These are phyloP conservation scores for Pica pica DNA, from an alignment of 2,113 vertebrate species.

Conservation along the genomic window DNA sequence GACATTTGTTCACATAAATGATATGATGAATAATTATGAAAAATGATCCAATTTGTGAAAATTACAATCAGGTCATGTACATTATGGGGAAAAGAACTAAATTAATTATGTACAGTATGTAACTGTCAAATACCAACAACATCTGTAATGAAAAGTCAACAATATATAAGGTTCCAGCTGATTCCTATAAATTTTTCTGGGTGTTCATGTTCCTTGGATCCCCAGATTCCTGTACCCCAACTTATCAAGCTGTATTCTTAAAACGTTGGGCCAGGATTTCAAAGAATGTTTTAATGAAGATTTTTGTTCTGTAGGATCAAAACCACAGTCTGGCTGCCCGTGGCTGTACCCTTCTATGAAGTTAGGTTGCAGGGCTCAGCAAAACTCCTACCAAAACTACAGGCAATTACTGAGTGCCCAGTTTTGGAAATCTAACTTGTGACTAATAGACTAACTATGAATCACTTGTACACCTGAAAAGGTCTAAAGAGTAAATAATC, in stretches of 20 bases:
- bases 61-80: not conserved
- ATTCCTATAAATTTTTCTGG: not conserved
- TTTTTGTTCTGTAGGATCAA: not conserved
- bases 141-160: not conserved
- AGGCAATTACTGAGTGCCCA: not conserved
- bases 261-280: not conserved
- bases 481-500: not conserved
- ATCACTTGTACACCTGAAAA: not conserved
- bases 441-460: not conserved
- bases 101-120: constrained; percentile 34
- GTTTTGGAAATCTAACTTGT: not conserved
- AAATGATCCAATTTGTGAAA: constrained; percentile 35
- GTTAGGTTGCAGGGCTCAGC: not conserved
- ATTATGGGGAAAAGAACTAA: not conserved
- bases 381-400: not conserved
- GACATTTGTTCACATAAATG: not conserved
- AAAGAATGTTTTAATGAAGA: not conserved
- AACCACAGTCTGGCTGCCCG: fast-evolving
- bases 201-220: not conserved
- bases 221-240: not conserved
- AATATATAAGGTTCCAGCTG: not conserved
- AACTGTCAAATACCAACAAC: constrained; percentile 13
- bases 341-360: not conserved
- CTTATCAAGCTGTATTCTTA: not conserved
- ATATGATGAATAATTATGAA: constrained; percentile 29